These are phyloP conservation scores for Balanococcus diminutus DNA, from an alignment of 2,888 invertebrate genomes.

Conservation along the genomic window DNA sequence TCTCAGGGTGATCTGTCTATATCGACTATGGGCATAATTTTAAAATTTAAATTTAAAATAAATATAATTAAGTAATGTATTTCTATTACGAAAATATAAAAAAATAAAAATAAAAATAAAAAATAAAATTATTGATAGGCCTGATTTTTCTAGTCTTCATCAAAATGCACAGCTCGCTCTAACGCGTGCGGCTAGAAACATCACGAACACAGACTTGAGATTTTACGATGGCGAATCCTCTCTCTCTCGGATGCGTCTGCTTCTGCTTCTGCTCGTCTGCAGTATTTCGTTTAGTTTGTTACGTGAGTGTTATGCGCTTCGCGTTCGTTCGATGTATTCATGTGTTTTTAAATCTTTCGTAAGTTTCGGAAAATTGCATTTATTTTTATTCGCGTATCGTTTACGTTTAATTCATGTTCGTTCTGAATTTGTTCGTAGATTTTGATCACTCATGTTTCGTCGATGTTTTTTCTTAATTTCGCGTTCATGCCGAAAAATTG, in stretches of 20 bases:
- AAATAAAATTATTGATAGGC: too few species aligned
- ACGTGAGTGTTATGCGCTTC: neutral
- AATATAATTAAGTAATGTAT: too few species aligned
- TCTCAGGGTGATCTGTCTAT: too few species aligned
- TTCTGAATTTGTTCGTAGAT: neutral
- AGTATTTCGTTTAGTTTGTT: neutral
- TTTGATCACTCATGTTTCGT: neutral
- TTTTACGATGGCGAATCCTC: neutral
- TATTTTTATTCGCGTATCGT: neutral
- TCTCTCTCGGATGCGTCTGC: slow-evolving; percentile 7
- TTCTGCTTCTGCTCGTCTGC: neutral
- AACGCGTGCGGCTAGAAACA: neutral
- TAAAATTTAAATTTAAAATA: too few species aligned
- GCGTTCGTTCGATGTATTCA: neutral
- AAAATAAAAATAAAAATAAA: too few species aligned
- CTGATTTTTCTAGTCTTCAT: too few species aligned
- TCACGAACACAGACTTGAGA: neutral
- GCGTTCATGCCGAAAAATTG: slow-evolving; percentile 6
- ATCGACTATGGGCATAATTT: too few species aligned
- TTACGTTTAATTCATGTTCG: neutral
- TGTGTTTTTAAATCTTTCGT: slow-evolving; percentile 26
- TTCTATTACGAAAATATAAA: too few species aligned
- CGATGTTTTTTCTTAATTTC: slow-evolving; percentile 1
- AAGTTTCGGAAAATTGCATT: neutral
- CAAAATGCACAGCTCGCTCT: neutral